Conservation (phyloP, 2,113 vertebrate species). For the Psophia crepitans region DNA sequence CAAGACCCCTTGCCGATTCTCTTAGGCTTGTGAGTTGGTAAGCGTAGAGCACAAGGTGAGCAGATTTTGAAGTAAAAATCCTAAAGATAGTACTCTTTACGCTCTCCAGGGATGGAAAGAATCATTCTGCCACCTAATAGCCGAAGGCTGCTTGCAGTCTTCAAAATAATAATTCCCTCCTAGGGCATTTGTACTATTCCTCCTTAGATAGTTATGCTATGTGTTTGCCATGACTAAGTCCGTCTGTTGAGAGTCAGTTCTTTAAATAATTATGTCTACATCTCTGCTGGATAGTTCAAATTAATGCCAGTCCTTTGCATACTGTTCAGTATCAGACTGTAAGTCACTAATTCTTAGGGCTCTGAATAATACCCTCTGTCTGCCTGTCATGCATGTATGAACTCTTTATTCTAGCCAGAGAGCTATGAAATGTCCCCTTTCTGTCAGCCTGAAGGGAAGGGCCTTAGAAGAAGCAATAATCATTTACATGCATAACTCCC, state of each 20-base stretch:
- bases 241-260: background rate
- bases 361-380: slow-evolving; percentile 38
- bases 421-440: background rate
- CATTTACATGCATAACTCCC: background rate
- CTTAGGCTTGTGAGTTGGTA: background rate
- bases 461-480: background rate
- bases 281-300: background rate
- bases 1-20: background rate
- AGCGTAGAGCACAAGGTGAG: background rate
- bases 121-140: background rate
- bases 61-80: background rate
- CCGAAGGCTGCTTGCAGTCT: background rate
- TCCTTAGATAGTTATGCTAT: background rate
- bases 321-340: background rate
- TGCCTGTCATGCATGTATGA: background rate
- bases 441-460: background rate
- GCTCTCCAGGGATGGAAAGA: background rate
- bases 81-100: background rate
- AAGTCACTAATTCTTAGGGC: background rate
- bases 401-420: background rate
- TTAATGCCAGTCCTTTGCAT: background rate
- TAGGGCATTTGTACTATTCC: background rate
- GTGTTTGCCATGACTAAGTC: background rate
- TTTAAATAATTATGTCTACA: background rate
- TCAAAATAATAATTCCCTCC: background rate